A percentile compares a stretch with the other conserved stretches of the same genome.
These are phyloP conservation scores for Coenonympha glycerion DNA, from an alignment of 2,888 invertebrate genomes.

Conservation along the genomic window DNA sequence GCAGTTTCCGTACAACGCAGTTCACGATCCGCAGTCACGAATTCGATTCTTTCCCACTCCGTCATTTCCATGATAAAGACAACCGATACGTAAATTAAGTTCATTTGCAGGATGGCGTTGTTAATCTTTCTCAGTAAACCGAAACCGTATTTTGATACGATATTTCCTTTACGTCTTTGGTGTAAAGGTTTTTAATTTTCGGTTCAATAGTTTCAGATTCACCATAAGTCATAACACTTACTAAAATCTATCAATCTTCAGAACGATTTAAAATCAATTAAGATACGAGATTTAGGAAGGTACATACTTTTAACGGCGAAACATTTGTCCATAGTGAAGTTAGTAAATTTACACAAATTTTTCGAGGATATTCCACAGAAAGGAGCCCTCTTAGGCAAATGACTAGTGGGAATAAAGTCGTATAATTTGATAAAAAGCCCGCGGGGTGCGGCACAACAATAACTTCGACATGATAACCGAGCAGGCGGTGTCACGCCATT, in stretches of 20 bases:
- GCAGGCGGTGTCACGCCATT: constrained; percentile 25
- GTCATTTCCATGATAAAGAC: constrained; percentile 10
- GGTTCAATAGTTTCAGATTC: too few relatives aligned
- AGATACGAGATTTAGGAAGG: too few relatives aligned
- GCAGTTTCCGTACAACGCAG: constrained; percentile 5
- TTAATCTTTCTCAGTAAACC: not conserved
- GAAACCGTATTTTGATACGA: not conserved
- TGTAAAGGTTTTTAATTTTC: too few relatives aligned
- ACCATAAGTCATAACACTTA: too few relatives aligned
- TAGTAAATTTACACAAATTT: not conserved
- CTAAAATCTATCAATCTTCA: too few relatives aligned
- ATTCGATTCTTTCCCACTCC: constrained; percentile 15
- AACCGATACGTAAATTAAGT: not conserved
- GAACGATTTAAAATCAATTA: too few relatives aligned
- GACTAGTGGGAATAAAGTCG: constrained; percentile 43
- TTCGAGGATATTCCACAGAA: not conserved
- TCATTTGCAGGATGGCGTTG: not conserved
- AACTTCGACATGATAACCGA: constrained; percentile 18
- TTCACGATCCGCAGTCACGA: constrained; percentile 19
- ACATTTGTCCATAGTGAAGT: too few relatives aligned
- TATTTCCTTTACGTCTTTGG: too few relatives aligned
- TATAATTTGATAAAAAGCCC: constrained; percentile 49
- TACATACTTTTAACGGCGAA: too few relatives aligned
- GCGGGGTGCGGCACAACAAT: constrained; percentile 20
- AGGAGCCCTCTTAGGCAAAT: constrained; percentile 37